Base-by-base conservation (phyloP, 2,113 vertebrate species). In the Hipposideros armiger region DNA sequence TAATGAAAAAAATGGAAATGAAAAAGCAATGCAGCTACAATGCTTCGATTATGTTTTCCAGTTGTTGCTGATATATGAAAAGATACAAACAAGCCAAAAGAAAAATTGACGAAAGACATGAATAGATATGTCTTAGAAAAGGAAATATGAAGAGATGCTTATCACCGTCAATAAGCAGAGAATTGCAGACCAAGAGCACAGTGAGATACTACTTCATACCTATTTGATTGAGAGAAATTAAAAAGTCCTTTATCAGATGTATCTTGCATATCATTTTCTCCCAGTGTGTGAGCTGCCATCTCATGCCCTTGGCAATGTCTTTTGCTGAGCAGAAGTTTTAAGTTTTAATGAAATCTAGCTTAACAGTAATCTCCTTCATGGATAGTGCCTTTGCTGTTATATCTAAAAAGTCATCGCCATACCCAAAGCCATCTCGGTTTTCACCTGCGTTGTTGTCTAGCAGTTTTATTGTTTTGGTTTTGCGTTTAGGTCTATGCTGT, bases 31-130 rank as follows among this genome's bases (percentile, higher is more conserved):
- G 8, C 58, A 30, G 24, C 78, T 45, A 45, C 36, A 26, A 40
- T 82, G 56, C 58, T 70, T 92, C 86, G 54, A 54, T 70, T 91
- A 52, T 90, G 11, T 85, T 90, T 90, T 94, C 50, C 45, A 54
- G 24, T 60, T 78, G 17, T 66, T 70, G 47, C 28, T 91, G 66
- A 42, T n/a, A 30, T 10, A 24, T 60, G 7, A 62, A 80, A 80
- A 64, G 89, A 69, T 90, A 67, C 24, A 87, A 82, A 67, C 36
- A 67, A 84, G 36, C 56, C 56, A 72, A 78, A 76, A 64, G 64
- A 72, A 72, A 78, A 87, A 15, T n/a, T 30, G 40, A 9, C 32
- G 87, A 64, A 94, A 82, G 22, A 47, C n/a, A 52, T 52, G 40
- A 67, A 42, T 66, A 90, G 50, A 58, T 69, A 74, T 62, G 52